Evolutionary conservation across 1,140 invertebrate species (phyloP).

Genomic region (Agrypnia vestita): DNA sequence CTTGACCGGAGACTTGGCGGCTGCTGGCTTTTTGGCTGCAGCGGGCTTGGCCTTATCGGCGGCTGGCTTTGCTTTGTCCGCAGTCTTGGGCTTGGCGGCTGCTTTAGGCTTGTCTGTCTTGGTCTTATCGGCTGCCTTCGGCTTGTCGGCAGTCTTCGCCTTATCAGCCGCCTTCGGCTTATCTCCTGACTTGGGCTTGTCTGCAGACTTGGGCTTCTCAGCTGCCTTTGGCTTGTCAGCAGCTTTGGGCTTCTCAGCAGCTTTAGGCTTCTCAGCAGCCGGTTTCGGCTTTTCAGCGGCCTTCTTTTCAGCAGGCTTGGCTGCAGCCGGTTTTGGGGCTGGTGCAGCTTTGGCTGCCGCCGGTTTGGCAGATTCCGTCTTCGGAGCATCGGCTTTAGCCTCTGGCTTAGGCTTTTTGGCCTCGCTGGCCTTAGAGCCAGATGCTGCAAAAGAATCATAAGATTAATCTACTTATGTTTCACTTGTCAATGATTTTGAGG

Average conservation of each 20-base stretch:
- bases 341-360: conserved; percentile 67
- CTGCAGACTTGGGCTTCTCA: conserved; percentile 68
- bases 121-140: conserved; percentile 76
- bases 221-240: conserved; percentile 75
- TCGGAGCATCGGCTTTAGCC: conserved; percentile 64
- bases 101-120: conserved; percentile 74
- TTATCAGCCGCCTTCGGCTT: conserved; percentile 70
- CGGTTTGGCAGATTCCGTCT: conserved; percentile 67
- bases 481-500: conserved; percentile 46
- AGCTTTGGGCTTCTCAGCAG: conserved; percentile 66
- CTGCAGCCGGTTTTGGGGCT: conserved; percentile 71
- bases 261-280: conserved; percentile 67
- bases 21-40: conserved; percentile 51
- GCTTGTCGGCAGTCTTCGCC: conserved; percentile 65
- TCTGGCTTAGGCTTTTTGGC: conserved; percentile 66
- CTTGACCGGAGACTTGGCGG: conserved; percentile 59
- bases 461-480: conserved; percentile 9
- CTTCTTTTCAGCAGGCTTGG: conserved; percentile 72
- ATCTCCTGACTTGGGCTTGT: conserved; percentile 68
- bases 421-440: conserved; percentile 63
- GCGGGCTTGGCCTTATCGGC: conserved; percentile 68
- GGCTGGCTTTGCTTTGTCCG: conserved; percentile 68
- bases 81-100: conserved; percentile 73
- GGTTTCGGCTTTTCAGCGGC: conserved; percentile 69
- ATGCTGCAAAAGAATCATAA: conserved; percentile 52